Evolutionary conservation across 2,113 vertebrate species (phyloP), one percentile per base, ranked within the genome.

Genomic region (Eurypyga helias): DNA sequence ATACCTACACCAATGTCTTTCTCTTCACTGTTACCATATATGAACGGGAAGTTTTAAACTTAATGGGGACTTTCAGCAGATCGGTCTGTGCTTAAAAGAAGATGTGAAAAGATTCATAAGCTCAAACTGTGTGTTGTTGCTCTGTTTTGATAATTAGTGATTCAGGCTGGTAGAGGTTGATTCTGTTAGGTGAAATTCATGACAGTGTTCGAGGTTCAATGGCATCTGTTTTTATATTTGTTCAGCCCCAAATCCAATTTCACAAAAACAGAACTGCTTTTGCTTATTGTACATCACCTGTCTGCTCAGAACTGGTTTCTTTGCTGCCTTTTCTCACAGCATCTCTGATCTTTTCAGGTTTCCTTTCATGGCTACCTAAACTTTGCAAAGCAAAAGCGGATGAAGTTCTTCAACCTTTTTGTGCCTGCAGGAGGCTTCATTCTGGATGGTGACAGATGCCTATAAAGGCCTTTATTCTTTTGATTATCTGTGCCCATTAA

Each of bases 141-240:
- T 93, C 71, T 80, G 57, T 80, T 94, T 94, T 91, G 88, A 88
- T 83, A 87, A 92, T 36, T 54, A 96, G 55, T 57, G 52, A 89
- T 55, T 78, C 14, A 38, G 5, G 2, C 13, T 79, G 57, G 21
- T 57, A 95, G 28, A 81, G 57, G 58, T 85, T 95, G 88, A 88
- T 97, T 88, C 45, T 83, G n/a, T 58, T 45, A 11, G 9, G 13
- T 77, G 24, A 75, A 52, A 83, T 51, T 64, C 25, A 51, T 77
- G 15, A 49, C 58, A 51, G 17, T 49, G 26, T 14, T 5, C 0
- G 13, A 46, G n/a, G 9, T 38, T 84, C 55, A 71, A 25, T 54
- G 20, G 29, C 45, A 49, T 28, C 28, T 41, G 31, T 61, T 72
- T 90, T 64, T 45, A 34, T 71, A 55, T 54, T 87, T 66, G 13